A percentile compares a stretch with the other conserved stretches of the same genome.
Evolutionary conservation across 2,888 invertebrate genomes (phyloP).

Genomic region (Pediacus dermestoides): DNA sequence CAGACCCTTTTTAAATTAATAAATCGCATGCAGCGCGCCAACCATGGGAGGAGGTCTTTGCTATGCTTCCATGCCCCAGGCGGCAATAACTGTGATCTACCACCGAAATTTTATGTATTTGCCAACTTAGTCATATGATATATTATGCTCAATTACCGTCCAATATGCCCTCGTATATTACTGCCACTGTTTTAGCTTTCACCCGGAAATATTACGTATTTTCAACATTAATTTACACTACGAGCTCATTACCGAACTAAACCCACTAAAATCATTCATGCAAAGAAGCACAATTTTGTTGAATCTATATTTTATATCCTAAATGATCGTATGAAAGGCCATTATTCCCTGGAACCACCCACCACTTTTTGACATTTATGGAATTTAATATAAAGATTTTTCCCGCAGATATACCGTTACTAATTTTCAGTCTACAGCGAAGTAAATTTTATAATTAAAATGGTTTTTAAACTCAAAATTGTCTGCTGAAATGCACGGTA

Average conservation of each 20-base stretch:
- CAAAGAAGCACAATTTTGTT: too few species aligned
- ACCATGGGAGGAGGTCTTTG: slow-evolving; percentile 6
- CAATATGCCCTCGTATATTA: slow-evolving; percentile 30
- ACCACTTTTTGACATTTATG: too few species aligned
- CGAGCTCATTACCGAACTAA: slow-evolving; percentile 12
- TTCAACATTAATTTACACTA: slow-evolving; percentile 17
- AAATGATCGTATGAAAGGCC: too few species aligned
- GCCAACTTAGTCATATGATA: slow-evolving; percentile 35
- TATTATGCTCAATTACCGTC: slow-evolving; percentile 33
- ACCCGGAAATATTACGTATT: slow-evolving; percentile 16
- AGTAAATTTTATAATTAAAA: too few species aligned
- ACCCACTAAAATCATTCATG: too few species aligned
- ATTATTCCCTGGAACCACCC: too few species aligned
- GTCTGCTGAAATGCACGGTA: too few species aligned
- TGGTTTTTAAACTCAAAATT: too few species aligned
- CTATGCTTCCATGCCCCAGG: slow-evolving; percentile 32
- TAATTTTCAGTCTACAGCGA: too few species aligned
- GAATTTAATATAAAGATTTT: too few species aligned
- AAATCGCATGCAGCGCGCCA: slow-evolving; percentile 19
- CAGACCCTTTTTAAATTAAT: slow-evolving; percentile 24
- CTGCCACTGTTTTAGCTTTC: slow-evolving; percentile 24
- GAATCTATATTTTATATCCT: too few species aligned
- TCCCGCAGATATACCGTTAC: too few species aligned
- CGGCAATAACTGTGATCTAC: slow-evolving; percentile 44
- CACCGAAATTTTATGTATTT: slow-evolving; percentile 43